A percentile compares a stretch with the other conserved stretches of the same genome.
Conservation (phyloP, 2,113 vertebrate species). For the Tychaedon coryphoeus region DNA sequence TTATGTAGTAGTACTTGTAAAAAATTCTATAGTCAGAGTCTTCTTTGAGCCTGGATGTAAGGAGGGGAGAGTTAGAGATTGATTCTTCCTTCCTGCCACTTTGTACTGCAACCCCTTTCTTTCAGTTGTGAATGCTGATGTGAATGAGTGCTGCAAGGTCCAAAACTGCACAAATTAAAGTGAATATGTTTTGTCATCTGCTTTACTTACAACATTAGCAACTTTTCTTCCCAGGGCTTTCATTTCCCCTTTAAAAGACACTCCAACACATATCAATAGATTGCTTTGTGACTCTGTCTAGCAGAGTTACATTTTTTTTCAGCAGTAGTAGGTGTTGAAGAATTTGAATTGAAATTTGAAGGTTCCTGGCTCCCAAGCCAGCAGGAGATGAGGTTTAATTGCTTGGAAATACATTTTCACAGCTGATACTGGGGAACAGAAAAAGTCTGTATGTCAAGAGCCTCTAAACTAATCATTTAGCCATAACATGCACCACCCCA, state of each 20-base stretch:
- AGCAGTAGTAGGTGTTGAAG: slow-evolving; percentile 70
- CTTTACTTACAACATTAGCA: slow-evolving; percentile 56
- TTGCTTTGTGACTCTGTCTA: slow-evolving; percentile 73
- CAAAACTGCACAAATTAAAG: slow-evolving; percentile 17
- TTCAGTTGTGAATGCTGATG: neutral
- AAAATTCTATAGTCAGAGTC: neutral
- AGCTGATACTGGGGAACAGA: slow-evolving; percentile 72
- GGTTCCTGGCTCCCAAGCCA: slow-evolving; percentile 72
- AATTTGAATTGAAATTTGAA: slow-evolving; percentile 78
- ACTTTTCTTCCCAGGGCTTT: slow-evolving; percentile 4
- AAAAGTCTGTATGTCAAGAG: slow-evolving; percentile 74
- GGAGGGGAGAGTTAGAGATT: neutral
- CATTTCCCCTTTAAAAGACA: slow-evolving; percentile 43
- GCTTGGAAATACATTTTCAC: slow-evolving; percentile 80
- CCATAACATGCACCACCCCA: slow-evolving; percentile 65
- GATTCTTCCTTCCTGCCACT: neutral
- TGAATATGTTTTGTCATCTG: slow-evolving; percentile 29
- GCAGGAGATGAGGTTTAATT: slow-evolving; percentile 78
- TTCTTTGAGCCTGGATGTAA: neutral
- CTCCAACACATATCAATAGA: slow-evolving; percentile 67
- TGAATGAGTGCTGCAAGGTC: slow-evolving; percentile 12
- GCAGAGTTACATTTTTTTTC: slow-evolving; percentile 10
- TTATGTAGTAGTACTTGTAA: neutral
- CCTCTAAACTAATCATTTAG: slow-evolving; percentile 75
- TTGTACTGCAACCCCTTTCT: neutral